A percentile compares a stretch with the other conserved stretches of the same genome.
These are phyloP conservation scores for Babyrousa celebensis DNA, from an alignment of 2,797 vertebrate species.

Conservation along the genomic window DNA sequence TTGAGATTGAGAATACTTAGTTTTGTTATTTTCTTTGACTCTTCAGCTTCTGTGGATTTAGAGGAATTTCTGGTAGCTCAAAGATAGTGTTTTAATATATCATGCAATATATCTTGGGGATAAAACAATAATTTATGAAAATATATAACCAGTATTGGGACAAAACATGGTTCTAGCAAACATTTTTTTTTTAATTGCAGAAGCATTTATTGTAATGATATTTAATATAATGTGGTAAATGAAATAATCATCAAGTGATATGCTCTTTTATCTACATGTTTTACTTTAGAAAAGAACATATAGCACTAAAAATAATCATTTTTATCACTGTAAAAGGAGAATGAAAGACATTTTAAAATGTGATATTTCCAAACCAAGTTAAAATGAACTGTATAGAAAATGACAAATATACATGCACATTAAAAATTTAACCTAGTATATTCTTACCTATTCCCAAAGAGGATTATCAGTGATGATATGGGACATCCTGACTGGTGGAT, in stretches of 20 bases:
- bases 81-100: neutral
- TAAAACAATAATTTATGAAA: conserved; percentile 24
- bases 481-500: neutral
- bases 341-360: neutral
- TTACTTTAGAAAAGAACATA: neutral
- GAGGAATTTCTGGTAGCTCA: neutral
- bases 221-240: conserved; percentile 15
- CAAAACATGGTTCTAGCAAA: neutral
- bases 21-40: conserved; percentile 16
- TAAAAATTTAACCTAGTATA: neutral
- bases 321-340: neutral
- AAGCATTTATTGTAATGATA: conserved; percentile 11
- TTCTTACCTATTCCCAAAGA: neutral
- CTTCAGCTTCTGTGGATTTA: neutral
- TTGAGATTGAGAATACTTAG: neutral
- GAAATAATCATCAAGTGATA: neutral
- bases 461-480: neutral
- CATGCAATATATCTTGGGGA: neutral
- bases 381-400: conserved; percentile 2
- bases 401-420: neutral
- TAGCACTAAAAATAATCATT: conserved; percentile 16
- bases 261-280: neutral
- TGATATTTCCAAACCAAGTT: neutral
- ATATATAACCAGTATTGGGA: neutral
- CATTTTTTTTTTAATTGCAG: neutral